Base-by-base conservation (phyloP, 2,797 vertebrate genomes). In the Xenops minutus region DNA sequence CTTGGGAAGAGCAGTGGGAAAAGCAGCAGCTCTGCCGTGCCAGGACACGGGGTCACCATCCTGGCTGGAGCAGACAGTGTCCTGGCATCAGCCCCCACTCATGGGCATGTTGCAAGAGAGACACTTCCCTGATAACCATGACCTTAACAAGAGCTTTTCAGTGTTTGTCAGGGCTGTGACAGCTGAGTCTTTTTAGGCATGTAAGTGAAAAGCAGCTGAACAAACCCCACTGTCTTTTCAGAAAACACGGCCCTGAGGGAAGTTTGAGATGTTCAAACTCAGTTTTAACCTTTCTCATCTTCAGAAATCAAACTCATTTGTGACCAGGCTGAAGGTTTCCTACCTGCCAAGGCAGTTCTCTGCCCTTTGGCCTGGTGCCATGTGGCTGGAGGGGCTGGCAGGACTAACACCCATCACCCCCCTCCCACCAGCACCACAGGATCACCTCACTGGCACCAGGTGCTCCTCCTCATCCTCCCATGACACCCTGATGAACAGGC, bases 111-210 rank as follows among this genome's bases (percentile, higher is more conserved):
- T 61, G 61, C 48, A 59, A 1, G 32, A 87, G 89, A 92, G 36
- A 85, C 67, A 32, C 34, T 80, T 32, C 72, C 82, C 43, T 89
- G 89, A 46, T 84, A 71, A 3, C 32, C 1, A 23, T 68, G 93
- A 94, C 94, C 95, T 93, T 66, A 93, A 89, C 89, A 71, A 87
- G 86, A 55, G 87, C 32, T 87, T 76, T 62, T 63, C 74, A 63
- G 87, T 1, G 3, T 85, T 26, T 80, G 81, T 80, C 87, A 77
- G 71, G 23, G 56, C 89, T 41, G 5, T 30, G 94, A 59, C 74
- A 89, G 94, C 68, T 29, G 89, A 76, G 44, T 84, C 71, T 41
- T 89, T 88, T 66, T 0, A 74, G 63, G 67, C 81, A 61, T 29
- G 21, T 82, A 91, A 83, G 48, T 0, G 4, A 73, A 67, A 67